Evolutionary conservation across 2,797 vertebrate genomes (phyloP).

Genomic region (Cynodonichthys magdalenae): DNA sequence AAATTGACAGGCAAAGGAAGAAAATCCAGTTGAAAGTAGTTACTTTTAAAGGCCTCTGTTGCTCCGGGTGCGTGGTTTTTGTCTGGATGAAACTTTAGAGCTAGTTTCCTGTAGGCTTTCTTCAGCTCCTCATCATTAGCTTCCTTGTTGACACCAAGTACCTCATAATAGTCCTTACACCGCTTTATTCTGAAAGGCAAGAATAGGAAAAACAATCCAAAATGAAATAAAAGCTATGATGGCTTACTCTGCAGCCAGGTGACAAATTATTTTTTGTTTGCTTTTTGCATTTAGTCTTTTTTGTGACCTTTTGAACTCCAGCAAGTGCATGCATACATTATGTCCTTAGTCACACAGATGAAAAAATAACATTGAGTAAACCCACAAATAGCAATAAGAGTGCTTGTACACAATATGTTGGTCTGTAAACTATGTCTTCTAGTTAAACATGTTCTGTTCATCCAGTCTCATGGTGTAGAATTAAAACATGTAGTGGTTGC

Average conservation of each 20-base stretch:
- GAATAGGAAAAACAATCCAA: conserved; percentile 16
- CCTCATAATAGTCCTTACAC: conserved; percentile 97
- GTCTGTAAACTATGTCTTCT: background rate
- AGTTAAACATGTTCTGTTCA: background rate
- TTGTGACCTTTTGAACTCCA: background rate
- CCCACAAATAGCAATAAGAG: too few species aligned
- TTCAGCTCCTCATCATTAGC: conserved; percentile 95
- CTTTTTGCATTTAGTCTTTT: too few species aligned
- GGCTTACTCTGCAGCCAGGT: background rate
- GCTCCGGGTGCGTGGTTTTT: conserved; percentile 97
- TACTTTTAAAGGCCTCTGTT: conserved; percentile 99
- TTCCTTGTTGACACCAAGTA: conserved; percentile 91
- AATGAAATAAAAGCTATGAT: background rate
- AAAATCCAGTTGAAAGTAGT: conserved; percentile 25
- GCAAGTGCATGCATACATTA: too few species aligned
- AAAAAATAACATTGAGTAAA: background rate
- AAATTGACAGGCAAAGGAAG: background rate
- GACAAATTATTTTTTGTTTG: too few species aligned
- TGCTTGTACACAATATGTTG: too few species aligned
- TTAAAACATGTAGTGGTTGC: conserved; percentile 18
- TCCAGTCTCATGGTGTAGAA: conserved; percentile 21
- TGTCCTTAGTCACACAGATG: background rate
- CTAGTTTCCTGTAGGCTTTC: conserved; percentile 95
- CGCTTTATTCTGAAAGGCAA: conserved; percentile 89
- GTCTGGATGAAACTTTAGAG: conserved; percentile 97